phyloP scores from a whole-genome alignment of 2,113 vertebrate genomes.

The Panthera tigris region DNA sequence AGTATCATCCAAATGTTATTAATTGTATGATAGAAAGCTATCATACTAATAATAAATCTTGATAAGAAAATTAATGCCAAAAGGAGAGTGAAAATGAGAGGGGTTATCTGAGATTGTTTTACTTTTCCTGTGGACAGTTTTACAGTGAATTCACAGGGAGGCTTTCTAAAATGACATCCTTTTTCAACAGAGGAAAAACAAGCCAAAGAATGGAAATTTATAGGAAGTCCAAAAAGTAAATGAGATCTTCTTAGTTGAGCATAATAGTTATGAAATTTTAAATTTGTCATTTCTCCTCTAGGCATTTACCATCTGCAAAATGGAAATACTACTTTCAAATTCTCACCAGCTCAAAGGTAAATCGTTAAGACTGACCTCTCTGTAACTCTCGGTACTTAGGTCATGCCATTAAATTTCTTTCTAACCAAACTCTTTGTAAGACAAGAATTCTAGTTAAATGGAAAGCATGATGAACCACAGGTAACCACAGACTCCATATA shows the following conservation, averaged over 20 bases:
- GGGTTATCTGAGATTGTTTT: neutral
- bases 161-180: neutral
- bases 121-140: neutral
- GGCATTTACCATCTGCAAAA: neutral
- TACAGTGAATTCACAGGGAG: neutral
- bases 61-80: neutral
- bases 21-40: neutral
- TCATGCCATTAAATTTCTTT: neutral
- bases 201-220: neutral
- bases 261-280: neutral
- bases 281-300: neutral
- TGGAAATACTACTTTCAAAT: neutral
- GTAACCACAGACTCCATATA: neutral
- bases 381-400: neutral
- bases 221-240: neutral
- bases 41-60: neutral
- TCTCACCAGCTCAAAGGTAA: neutral
- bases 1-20: neutral
- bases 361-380: neutral
- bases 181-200: neutral
- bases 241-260: neutral
- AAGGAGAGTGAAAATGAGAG: neutral
- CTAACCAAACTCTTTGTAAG: neutral
- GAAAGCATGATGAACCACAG: neutral
- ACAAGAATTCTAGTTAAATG: neutral